Percentiles rank a stretch among this genome's conserved stretches.
phyloP scores from a whole-genome alignment of 2,888 invertebrate species.

The Minunthozetes semirufus region DNA sequence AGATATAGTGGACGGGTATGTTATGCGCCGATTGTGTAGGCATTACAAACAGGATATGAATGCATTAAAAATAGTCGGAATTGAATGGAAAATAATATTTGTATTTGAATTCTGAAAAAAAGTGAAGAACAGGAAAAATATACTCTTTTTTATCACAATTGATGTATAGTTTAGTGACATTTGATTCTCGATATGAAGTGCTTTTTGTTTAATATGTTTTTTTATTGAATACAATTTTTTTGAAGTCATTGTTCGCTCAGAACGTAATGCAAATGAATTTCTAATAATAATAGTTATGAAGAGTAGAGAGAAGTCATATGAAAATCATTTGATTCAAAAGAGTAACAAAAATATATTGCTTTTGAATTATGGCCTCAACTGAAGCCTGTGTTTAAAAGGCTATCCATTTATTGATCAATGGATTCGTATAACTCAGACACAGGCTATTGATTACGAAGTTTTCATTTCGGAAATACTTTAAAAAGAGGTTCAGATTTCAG shows the following conservation, averaged over 20 bases:
- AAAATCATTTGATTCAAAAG: background rate
- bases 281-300: background rate
- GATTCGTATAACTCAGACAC: too few species aligned
- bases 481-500: too few species aligned
- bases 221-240: background rate
- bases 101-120: background rate
- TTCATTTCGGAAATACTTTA: too few species aligned
- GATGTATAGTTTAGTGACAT: constrained; percentile 16
- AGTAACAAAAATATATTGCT: background rate
- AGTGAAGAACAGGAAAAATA: background rate
- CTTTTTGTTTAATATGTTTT: background rate
- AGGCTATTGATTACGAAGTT: too few species aligned
- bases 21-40: background rate
- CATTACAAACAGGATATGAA: constrained; percentile 25
- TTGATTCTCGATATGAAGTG: constrained; percentile 21
- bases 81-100: background rate
- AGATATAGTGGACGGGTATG: background rate
- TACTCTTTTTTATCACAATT: background rate
- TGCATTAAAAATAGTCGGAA: background rate
- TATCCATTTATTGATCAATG: too few species aligned
- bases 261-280: background rate
- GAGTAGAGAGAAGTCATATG: background rate
- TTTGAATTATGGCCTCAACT: background rate
- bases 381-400: background rate
- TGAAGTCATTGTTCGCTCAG: constrained; percentile 17